A percentile compares a stretch with the other conserved stretches of the same genome.
phyloP scores from a whole-genome alignment of 1,140 invertebrate genomes.

The Lethrus apterus region DNA sequence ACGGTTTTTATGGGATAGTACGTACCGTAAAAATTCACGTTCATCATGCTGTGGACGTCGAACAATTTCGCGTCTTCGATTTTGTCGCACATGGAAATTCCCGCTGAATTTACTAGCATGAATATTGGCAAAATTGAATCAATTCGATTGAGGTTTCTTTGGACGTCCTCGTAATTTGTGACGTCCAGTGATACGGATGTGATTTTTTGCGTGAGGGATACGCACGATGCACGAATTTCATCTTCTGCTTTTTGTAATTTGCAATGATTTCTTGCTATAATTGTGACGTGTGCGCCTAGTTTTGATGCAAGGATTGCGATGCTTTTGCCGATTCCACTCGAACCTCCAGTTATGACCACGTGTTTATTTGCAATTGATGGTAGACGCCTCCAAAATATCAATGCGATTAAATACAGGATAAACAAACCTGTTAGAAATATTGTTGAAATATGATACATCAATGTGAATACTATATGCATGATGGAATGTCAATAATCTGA shows the following conservation, averaged over 20 bases:
- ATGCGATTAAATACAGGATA: too few species aligned
- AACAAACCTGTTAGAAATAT: neutral
- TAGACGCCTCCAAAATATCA: too few species aligned
- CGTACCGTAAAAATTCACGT: conserved; percentile 66
- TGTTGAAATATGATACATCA: neutral
- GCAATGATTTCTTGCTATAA: conserved; percentile 72
- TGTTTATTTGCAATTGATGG: conserved; percentile 45
- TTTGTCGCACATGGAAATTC: conserved; percentile 65
- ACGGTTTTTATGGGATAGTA: conserved; percentile 64
- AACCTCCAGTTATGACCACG: conserved; percentile 81
- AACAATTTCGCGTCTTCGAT: conserved; percentile 72
- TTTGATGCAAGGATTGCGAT: conserved; percentile 68
- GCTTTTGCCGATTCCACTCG: conserved; percentile 88
- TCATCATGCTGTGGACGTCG: conserved; percentile 63
- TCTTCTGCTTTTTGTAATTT: conserved; percentile 56
- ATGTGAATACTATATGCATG: too few species aligned
- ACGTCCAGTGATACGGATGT: conserved; percentile 68
- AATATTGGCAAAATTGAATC: conserved; percentile 56
- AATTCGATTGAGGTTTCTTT: conserved; percentile 45
- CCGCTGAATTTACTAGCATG: conserved; percentile 90
- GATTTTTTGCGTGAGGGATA: conserved; percentile 52
- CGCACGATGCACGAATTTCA: conserved; percentile 47
- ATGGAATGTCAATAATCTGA: too few species aligned
- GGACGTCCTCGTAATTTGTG: conserved; percentile 52
- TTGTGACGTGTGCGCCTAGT: conserved; percentile 79